Evolutionary conservation across 2,888 invertebrate genomes (phyloP), one percentile per base, ranked within the genome.

Genomic region (Drosophila falleni): DNA sequence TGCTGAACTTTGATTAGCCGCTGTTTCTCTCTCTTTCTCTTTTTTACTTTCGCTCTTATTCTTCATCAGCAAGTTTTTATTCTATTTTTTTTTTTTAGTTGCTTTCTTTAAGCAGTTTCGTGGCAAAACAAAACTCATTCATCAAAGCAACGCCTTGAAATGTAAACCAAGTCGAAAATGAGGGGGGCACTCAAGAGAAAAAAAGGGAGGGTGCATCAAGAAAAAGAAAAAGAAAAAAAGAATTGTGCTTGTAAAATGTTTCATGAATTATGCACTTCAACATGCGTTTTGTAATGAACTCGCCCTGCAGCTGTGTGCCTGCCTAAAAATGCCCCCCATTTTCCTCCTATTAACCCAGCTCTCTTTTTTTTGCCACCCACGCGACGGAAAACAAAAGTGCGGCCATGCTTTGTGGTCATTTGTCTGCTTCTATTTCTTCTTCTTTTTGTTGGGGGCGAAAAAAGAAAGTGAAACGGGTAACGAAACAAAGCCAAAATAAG

Each of bases 1-100:
- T 64, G 60, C 77, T 77, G 79, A 77, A 74, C 79, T 77, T 74
- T 77, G 79, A 78, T 77, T 77, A 79, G 79, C 55, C 55, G 61
- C 42, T 69, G 23, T 26, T 26, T 50, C 55, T 62, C 58, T 47
- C 29, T 33, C 15, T 2, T 47, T 47, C 13, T 29, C 42, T 47
- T 13, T 29, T 10, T 11, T 6, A 37, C n/a, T 9, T 46, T 47
- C 23, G 29, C 44, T 39, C 29, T 15, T 16, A 42, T 41, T 58
- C n/a, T 58, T 37, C 42, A 10, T 41, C 35, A 10, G 33, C 39
- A 13, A 29, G 8, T 31, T 23, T 9, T 41, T 15, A 11, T 8
- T 15, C 23, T 23, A 23, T 26, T 16, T 19, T 31, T 16, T 13
- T 55, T 26, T 13, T 35, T 49, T 29, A 42, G 44, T 11, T 51